Evolutionary conservation across 2,888 invertebrate species (phyloP).

Genomic region (Oscheius onirici): DNA sequence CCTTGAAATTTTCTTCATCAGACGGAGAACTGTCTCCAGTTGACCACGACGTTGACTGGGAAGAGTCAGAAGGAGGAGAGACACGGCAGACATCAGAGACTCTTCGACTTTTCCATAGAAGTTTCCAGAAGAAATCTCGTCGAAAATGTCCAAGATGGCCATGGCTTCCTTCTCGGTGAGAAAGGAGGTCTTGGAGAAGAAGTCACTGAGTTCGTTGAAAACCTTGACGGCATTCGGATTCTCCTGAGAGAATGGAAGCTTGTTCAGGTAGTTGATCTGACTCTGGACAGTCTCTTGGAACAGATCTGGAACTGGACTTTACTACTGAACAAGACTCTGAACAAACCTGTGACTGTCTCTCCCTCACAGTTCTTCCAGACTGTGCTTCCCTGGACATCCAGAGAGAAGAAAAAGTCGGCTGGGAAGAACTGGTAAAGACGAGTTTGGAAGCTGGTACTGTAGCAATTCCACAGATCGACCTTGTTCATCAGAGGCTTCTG

Average conservation of each 20-base stretch:
- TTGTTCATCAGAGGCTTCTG: not conserved
- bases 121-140: not conserved
- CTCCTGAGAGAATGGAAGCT: not conserved
- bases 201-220: not conserved
- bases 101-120: not conserved
- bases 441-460: not conserved
- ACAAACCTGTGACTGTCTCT: not conserved
- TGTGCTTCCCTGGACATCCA: not conserved
- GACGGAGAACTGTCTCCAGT: not conserved
- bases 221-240: not conserved
- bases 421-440: not conserved
- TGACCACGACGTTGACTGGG: not conserved
- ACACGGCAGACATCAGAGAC: not conserved
- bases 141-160: not conserved
- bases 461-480: slow-evolving; percentile 14
- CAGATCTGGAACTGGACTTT: not conserved
- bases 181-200: not conserved
- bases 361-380: slow-evolving; percentile 2
- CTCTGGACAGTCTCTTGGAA: not conserved
- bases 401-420: not conserved
- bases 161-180: not conserved
- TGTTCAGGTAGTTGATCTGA: not conserved
- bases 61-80: not conserved
- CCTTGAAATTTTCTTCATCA: not conserved
- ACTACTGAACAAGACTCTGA: not conserved